Conservation (phyloP, 2,797 vertebrate species). For the Bucorvus abyssinicus region DNA sequence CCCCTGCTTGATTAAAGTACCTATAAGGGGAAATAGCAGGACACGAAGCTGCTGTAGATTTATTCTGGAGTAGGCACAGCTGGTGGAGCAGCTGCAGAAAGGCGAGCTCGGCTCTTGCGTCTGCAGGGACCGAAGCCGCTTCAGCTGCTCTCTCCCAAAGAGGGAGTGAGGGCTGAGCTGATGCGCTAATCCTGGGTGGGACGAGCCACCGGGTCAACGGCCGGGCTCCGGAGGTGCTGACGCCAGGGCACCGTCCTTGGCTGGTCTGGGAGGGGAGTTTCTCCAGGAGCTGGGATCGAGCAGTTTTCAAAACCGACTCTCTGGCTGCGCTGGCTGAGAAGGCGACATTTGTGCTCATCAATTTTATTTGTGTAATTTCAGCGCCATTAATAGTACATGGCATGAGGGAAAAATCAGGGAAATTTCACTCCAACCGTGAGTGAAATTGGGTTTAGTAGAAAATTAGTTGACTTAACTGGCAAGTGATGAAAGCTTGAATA, state of each 20-base stretch:
- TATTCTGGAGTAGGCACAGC: slow-evolving; percentile 53
- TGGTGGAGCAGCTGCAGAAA: slow-evolving; percentile 63
- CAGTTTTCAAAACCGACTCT: not conserved
- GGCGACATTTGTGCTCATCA: slow-evolving; percentile 34
- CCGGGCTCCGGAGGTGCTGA: not conserved
- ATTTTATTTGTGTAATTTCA: slow-evolving; percentile 76
- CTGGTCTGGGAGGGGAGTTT: not conserved
- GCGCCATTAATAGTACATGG: slow-evolving; percentile 75
- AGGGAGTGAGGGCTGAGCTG: not conserved
- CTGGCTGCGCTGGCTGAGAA: not conserved
- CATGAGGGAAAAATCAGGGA: slow-evolving; percentile 65
- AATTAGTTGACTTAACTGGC: slow-evolving; percentile 79
- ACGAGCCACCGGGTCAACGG: not conserved
- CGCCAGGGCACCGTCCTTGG: rapidly evolving
- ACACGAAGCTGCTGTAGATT: slow-evolving; percentile 20
- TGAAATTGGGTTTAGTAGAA: slow-evolving; percentile 79
- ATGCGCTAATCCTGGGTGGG: not conserved
- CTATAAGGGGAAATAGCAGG: slow-evolving; percentile 18
- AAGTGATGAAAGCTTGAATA: slow-evolving; percentile 70
- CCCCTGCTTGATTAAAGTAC: slow-evolving; percentile 29
- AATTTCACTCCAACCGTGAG: slow-evolving; percentile 75
- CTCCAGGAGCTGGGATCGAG: not conserved
- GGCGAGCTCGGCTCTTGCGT: not conserved
- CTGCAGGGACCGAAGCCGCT: not conserved
- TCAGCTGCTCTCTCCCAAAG: not conserved